A percentile compares a stretch with the other conserved stretches of the same genome.
Evolutionary conservation across 2,888 invertebrate genomes (phyloP).

Genomic region (Chalcis sispes): DNA sequence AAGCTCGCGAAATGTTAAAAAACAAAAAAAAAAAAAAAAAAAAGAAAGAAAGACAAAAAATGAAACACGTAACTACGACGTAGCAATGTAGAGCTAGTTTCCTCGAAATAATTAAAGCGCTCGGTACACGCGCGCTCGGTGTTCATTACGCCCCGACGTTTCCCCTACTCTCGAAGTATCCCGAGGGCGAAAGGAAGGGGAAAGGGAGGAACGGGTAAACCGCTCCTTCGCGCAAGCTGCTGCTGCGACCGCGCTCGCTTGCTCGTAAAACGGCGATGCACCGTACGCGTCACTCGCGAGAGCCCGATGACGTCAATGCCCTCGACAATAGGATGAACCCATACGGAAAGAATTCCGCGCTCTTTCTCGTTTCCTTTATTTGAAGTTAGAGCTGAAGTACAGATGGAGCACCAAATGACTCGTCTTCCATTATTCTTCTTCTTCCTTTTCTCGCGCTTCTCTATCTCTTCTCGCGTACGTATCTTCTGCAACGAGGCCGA

Average conservation of each 20-base stretch:
- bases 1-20: no score
- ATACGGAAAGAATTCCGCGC: slow-evolving; percentile 23
- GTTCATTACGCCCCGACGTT: no score
- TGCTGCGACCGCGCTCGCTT: neutral
- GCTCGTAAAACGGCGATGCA: neutral
- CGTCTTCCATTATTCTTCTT: neutral
- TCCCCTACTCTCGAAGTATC: neutral
- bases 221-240: neutral
- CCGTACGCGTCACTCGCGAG: no score
- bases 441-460: neutral
- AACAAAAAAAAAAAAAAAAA: no score
- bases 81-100: no score
- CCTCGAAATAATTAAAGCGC: no score
- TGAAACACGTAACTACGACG: no score
- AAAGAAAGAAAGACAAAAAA: no score
- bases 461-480: no score
- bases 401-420: neutral
- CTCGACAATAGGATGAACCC: slow-evolving; percentile 43
- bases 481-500: no score
- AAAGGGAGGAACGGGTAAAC: neutral
- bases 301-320: slow-evolving; percentile 56
- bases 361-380: neutral
- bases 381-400: neutral
- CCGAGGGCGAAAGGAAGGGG: neutral
- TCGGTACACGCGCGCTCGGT: no score